Evolutionary conservation across 1,140 invertebrate genomes (phyloP).

Genomic region (Rhysida immarginata): DNA sequence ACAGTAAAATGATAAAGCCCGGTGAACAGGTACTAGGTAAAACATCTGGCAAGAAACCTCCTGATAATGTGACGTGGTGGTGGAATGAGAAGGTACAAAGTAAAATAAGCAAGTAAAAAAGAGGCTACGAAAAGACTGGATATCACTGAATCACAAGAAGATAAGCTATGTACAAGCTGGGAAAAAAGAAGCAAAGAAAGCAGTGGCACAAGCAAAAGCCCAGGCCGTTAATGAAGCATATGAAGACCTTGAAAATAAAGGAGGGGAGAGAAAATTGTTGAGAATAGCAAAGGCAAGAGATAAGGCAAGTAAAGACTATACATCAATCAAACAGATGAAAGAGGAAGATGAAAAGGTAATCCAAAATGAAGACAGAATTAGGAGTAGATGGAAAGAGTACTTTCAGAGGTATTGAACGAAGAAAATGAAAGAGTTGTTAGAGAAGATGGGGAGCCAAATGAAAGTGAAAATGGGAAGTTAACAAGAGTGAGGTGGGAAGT

Average conservation of each 20-base stretch:
- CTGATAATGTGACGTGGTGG: background rate
- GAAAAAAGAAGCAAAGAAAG: background rate
- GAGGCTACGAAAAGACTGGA: background rate
- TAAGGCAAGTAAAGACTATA: background rate
- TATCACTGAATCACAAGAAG: background rate
- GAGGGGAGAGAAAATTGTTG: background rate
- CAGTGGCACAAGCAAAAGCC: background rate
- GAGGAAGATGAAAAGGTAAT: background rate
- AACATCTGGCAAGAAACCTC: background rate
- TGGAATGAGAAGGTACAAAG: background rate
- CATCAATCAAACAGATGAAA: background rate
- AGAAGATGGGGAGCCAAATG: background rate
- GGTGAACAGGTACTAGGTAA: background rate
- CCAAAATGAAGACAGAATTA: background rate
- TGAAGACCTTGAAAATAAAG: background rate
- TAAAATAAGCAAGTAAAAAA: background rate
- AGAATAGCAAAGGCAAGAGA: background rate
- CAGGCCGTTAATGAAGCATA: background rate
- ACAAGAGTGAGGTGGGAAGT: background rate
- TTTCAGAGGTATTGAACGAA: background rate
- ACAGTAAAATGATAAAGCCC: background rate
- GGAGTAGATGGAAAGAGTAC: background rate
- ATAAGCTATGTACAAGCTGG: background rate
- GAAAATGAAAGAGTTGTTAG: background rate
- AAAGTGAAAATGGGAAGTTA: background rate